phyloP scores from a whole-genome alignment of 2,113 vertebrate genomes.

The Bos indicus region DNA sequence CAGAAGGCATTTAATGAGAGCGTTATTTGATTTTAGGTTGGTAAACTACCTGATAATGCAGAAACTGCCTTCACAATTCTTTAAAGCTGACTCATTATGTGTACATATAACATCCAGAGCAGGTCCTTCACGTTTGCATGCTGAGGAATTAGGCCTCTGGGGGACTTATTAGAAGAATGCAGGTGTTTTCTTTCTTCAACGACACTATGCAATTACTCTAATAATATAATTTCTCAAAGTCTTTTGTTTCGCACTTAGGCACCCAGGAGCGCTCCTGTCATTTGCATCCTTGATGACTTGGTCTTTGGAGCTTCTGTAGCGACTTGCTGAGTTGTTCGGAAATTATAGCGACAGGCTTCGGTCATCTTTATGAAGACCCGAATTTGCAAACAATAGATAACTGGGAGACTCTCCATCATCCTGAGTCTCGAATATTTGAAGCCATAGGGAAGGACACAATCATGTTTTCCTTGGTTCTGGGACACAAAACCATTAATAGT shows the following conservation, averaged over 20 bases:
- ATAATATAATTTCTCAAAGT: constrained; percentile 25
- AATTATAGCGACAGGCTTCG: not conserved
- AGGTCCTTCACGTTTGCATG: not conserved
- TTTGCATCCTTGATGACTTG: not conserved
- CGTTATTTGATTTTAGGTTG: not conserved
- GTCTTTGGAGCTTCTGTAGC: not conserved
- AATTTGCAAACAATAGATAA: not conserved
- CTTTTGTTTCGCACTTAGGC: not conserved
- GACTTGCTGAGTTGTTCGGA: not conserved
- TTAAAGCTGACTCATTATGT: not conserved
- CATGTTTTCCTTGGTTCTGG: not conserved
- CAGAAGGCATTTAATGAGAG: constrained; percentile 16
- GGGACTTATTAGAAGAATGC: constrained; percentile 45
- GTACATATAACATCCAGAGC: not conserved
- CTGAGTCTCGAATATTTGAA: not conserved
- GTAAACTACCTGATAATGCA: not conserved
- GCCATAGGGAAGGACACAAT: not conserved
- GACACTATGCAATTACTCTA: not conserved
- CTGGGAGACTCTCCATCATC: not conserved
- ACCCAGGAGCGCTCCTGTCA: not conserved
- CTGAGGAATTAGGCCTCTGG: constrained; percentile 29
- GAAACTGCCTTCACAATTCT: not conserved
- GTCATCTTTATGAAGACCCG: not conserved
- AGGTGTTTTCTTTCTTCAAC: constrained; percentile 5
- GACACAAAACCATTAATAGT: not conserved